A percentile compares a stretch with the other conserved stretches of the same genome.
These are phyloP conservation scores for Stegana nigrithorax DNA, from an alignment of 2,888 invertebrate species.

Conservation along the genomic window DNA sequence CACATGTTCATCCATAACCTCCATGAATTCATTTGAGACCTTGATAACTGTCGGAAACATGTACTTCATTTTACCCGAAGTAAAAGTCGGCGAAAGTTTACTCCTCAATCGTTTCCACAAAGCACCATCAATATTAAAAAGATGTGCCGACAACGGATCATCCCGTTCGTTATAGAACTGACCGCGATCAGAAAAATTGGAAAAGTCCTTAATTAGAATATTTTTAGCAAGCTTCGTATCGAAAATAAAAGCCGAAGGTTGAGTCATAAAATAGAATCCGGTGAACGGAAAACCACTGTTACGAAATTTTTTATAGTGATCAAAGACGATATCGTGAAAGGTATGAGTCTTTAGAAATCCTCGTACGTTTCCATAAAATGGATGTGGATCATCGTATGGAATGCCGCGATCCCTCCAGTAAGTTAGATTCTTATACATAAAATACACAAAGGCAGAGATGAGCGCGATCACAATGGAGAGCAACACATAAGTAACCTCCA, in stretches of 20 bases:
- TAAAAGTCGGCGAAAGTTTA: conserved; percentile 70
- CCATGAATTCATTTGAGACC: conserved; percentile 21
- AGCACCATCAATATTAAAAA: conserved; percentile 63
- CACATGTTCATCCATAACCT: conserved; percentile 5
- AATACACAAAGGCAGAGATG: neutral
- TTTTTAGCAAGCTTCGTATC: conserved; percentile 60
- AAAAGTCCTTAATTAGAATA: conserved; percentile 65
- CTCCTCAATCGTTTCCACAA: conserved; percentile 69
- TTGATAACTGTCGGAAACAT: conserved; percentile 64
- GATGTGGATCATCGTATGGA: conserved; percentile 36
- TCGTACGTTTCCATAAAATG: conserved; percentile 35
- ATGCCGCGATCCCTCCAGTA: conserved; percentile 45
- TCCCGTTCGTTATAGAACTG: conserved; percentile 53
- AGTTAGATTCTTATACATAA: neutral
- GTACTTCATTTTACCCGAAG: conserved; percentile 69
- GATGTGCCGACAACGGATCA: conserved; percentile 62
- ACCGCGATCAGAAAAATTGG: conserved; percentile 62
- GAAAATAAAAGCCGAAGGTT: conserved; percentile 38
- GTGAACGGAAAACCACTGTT: conserved; percentile 35
- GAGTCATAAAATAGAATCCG: conserved; percentile 38
- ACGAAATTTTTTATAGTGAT: conserved; percentile 45
- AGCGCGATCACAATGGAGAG: neutral
- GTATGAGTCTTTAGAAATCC: conserved; percentile 28
- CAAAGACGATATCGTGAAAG: conserved; percentile 18
- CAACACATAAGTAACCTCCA: neutral